Percentiles rank a stretch among this genome's conserved stretches.
These are phyloP conservation scores for Scyliorhinus canicula DNA, from an alignment of 2,797 vertebrate genomes.

Conservation along the genomic window DNA sequence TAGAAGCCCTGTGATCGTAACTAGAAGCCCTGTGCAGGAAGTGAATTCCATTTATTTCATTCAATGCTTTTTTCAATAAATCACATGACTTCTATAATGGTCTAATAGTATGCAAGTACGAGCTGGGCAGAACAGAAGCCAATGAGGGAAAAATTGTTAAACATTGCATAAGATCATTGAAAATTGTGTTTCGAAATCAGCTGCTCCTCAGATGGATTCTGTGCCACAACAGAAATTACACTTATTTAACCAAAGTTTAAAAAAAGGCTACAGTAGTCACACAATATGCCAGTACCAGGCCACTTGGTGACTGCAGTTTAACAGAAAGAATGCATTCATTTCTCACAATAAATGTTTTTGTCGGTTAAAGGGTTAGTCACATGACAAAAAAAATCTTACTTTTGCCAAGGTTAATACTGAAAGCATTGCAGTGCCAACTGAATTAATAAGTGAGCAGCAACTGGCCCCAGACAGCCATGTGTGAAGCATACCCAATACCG, in stretches of 20 bases:
- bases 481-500: neutral
- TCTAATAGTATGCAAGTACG: neutral
- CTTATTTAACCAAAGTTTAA: neutral
- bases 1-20: neutral
- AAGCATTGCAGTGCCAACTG: neutral
- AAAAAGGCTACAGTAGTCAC: neutral
- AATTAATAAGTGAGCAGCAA: neutral
- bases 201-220: neutral
- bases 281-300: neutral
- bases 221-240: neutral
- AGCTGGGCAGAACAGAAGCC: neutral
- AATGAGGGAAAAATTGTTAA: neutral
- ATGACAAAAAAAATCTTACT: neutral
- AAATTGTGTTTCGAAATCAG: neutral
- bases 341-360: conserved; percentile 15
- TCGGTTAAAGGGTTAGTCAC: conserved; percentile 17
- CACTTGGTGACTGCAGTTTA: neutral
- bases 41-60: neutral
- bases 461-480: neutral
- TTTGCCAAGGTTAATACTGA: neutral
- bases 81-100: neutral
- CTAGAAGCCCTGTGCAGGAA: neutral
- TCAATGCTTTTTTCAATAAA: neutral
- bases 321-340: conserved; percentile 17
- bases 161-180: neutral